These are phyloP conservation scores for Megaustenia siamemsis DNA, from an alignment of 2,888 invertebrate species.

Conservation along the genomic window DNA sequence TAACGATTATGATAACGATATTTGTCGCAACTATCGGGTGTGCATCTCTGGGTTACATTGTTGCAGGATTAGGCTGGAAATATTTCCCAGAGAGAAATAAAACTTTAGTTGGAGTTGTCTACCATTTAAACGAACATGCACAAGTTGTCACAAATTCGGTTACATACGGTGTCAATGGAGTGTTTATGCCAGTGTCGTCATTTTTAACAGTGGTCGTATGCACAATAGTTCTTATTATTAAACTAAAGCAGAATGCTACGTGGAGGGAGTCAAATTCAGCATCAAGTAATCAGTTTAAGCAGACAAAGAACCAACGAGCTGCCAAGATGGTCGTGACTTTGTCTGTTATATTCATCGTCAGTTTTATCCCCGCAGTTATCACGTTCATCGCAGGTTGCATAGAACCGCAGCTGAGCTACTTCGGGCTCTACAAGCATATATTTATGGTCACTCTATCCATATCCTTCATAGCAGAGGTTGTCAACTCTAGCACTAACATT, in stretches of 20 bases:
- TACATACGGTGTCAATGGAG: slow-evolving; percentile 11
- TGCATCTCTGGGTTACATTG: neutral
- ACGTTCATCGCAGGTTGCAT: slow-evolving; percentile 3
- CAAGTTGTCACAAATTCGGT: neutral
- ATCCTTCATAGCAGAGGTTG: slow-evolving; percentile 10
- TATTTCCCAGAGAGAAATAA: slow-evolving; percentile 26
- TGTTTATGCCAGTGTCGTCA: slow-evolving; percentile 25
- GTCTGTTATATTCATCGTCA: slow-evolving; percentile 21
- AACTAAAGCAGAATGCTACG: slow-evolving; percentile 20
- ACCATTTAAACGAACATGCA: neutral
- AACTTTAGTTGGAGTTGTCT: slow-evolving; percentile 18
- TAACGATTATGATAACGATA: neutral
- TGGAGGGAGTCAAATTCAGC: neutral
- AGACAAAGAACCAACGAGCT: neutral
- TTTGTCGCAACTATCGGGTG: neutral
- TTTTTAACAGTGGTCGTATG: slow-evolving; percentile 10
- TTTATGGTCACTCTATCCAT: slow-evolving; percentile 3
- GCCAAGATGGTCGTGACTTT: slow-evolving; percentile 23
- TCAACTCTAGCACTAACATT: slow-evolving; percentile 31
- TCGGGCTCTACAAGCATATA: slow-evolving; percentile 7
- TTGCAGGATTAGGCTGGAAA: neutral
- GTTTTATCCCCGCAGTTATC: slow-evolving; percentile 33
- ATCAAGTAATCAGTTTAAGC: neutral
- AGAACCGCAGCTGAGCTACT: slow-evolving; percentile 11
- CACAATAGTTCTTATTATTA: neutral